Evolutionary conservation across 2,888 invertebrate genomes (phyloP).

Genomic region (Sesamia inferens): DNA sequence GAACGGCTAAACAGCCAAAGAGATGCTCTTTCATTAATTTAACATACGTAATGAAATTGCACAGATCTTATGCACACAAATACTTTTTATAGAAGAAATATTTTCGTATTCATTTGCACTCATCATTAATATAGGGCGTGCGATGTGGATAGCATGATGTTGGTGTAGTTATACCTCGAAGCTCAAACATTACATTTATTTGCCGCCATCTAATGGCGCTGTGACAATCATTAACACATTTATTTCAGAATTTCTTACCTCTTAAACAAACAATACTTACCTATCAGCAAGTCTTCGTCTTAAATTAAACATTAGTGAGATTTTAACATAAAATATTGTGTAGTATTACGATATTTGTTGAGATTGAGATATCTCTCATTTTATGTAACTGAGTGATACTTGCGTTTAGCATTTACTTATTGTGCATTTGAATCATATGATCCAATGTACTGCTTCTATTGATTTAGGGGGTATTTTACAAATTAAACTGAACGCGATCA

Average conservation of each 20-base stretch:
- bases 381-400: constrained; percentile 36
- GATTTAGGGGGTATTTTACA: constrained; percentile 15
- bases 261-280: constrained; percentile 48
- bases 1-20: constrained; percentile 32
- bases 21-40: constrained; percentile 31
- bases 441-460: constrained; percentile 27
- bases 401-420: constrained; percentile 36
- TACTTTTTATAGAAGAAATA: constrained; percentile 36
- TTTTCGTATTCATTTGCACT: constrained; percentile 54
- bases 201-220: constrained; percentile 55
- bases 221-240: constrained; percentile 20
- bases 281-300: constrained; percentile 62
- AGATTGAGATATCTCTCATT: constrained; percentile 47
- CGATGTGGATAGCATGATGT: constrained; percentile 28
- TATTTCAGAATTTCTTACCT: constrained; percentile 37
- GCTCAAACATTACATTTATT: constrained; percentile 55
- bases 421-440: constrained; percentile 36
- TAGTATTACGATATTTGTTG: constrained; percentile 63
- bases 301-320: constrained; percentile 69
- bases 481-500: background rate
- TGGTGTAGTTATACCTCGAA: constrained; percentile 36
- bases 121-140: constrained; percentile 32
- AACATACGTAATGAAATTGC: constrained; percentile 24
- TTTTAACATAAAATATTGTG: constrained; percentile 62
- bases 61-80: constrained; percentile 35